Percentiles rank a stretch among this genome's conserved stretches.
phyloP scores from a whole-genome alignment of 2,113 vertebrate species.

The Onychostoma macrolepis region DNA sequence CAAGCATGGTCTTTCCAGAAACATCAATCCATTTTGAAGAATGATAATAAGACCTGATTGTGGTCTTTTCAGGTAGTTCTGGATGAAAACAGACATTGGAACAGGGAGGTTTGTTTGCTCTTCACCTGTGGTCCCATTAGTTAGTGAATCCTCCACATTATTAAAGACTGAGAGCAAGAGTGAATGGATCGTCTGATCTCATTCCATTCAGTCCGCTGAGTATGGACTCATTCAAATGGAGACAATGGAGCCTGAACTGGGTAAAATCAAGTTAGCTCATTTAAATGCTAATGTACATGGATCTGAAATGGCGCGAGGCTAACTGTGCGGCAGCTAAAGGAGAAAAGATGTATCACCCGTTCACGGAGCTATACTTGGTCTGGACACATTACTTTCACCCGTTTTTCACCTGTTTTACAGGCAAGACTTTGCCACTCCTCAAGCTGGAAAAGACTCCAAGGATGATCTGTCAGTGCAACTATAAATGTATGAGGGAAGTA shows the following conservation, averaged over 20 bases:
- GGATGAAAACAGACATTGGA: conserved; percentile 24
- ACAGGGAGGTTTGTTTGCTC: conserved; percentile 31
- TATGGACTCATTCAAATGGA: conserved; percentile 53
- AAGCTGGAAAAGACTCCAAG: background rate
- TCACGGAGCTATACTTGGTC: background rate
- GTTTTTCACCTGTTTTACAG: background rate
- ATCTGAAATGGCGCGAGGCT: conserved; percentile 49
- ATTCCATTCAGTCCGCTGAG: conserved; percentile 45
- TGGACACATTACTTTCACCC: background rate
- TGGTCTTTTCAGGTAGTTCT: background rate
- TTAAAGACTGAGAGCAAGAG: conserved; percentile 34
- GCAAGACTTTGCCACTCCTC: background rate
- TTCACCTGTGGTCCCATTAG: conserved; percentile 44
- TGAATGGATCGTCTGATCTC: conserved; percentile 41
- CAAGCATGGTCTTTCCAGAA: background rate
- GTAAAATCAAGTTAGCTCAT: conserved; percentile 56
- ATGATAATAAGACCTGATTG: background rate
- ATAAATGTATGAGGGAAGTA: background rate
- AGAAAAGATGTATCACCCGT: conserved; percentile 16
- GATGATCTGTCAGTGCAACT: background rate
- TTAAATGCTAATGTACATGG: conserved; percentile 64
- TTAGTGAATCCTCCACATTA: conserved; percentile 27
- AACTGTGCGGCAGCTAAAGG: background rate
- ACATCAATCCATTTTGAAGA: background rate
- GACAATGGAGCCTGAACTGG: conserved; percentile 53